phyloP scores from a whole-genome alignment of 2,113 vertebrate species.

The Corythornis madagascariensis region DNA sequence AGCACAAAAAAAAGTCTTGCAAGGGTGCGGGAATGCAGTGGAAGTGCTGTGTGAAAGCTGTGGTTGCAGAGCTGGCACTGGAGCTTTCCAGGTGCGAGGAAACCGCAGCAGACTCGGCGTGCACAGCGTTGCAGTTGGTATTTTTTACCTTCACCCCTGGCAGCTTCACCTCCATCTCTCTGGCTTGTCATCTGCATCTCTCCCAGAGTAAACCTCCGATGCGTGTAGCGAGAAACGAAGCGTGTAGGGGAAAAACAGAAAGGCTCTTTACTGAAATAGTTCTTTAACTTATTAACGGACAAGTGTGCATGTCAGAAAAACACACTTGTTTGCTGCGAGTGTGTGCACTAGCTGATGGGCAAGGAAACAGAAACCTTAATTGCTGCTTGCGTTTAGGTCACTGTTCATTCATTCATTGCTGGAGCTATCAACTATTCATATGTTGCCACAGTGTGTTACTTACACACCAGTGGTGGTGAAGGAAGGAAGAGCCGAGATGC shows the following conservation, averaged over 20 bases:
- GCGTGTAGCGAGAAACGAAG: constrained; percentile 47
- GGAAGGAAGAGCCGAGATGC: constrained; percentile 80
- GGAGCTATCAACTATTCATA: constrained; percentile 90
- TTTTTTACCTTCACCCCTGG: neutral
- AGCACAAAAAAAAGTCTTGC: neutral
- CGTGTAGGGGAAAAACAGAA: constrained; percentile 42
- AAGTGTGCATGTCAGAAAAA: constrained; percentile 65
- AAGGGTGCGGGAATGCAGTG: neutral
- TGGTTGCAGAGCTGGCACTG: neutral
- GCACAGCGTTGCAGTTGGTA: neutral
- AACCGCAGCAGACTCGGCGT: neutral
- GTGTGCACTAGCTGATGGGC: constrained; percentile 61
- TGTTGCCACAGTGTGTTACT: constrained; percentile 92
- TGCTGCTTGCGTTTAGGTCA: constrained; percentile 67
- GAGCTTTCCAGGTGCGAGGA: neutral
- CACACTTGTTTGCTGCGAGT: constrained; percentile 56
- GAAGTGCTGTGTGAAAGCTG: neutral
- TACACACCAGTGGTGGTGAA: constrained; percentile 86
- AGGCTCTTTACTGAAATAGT: constrained; percentile 45
- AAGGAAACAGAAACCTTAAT: constrained; percentile 69
- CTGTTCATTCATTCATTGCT: constrained; percentile 76
- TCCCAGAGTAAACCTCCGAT: constrained; percentile 5
- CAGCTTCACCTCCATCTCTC: constrained; percentile 1
- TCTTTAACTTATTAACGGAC: constrained; percentile 49
- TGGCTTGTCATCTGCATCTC: constrained; percentile 34